Evolutionary conservation across 2,113 vertebrate species (phyloP), one percentile per base, ranked within the genome.

Genomic region (Brachypteracias leptosomus): DNA sequence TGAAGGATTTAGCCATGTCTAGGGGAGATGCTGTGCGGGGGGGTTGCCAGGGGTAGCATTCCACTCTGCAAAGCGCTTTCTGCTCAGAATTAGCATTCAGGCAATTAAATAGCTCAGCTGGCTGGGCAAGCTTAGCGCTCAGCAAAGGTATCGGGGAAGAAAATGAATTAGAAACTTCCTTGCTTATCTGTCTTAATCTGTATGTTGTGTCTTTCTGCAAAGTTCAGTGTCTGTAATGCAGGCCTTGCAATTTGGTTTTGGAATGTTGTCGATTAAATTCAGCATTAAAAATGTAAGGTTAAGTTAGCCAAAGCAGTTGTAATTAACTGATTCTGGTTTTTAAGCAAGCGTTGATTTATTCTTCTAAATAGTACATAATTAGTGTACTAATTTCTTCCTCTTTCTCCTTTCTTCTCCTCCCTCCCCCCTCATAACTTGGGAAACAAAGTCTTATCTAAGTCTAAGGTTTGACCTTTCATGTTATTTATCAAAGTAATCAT

Each of bases 101-200:
- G 82, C 89, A 85, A 76, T 96, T 82, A 89, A 96, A 84, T 71
- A 92, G 84, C 90, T 94, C 66, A 70, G 83, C 94, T 94, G 84
- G 61, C 80, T 85, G 74, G 55, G 46, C 42, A 78, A 46, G 83
- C 89, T 89, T 80, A 92, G 79, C 42, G 20, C 75, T 90, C 70
- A 24, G 66, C 61, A 61, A 68, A 90, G 78, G 83, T 89, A 57
- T 36, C 1, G 3, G 67, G 49, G 47, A 89, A 88, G 77, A 93
- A 96, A 93, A 62, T 1, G 2, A 78, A 46, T 90, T 85, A n/a
- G 78, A 88, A 81, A 63, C 36, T 75, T 86, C 40, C 76, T 81
- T 1, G 5, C 25, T 94, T 81, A 20, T 85, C 78, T 90, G 36
- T 42, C 58, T 76, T 92, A 61, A 90, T 95, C 78, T 89, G 42